Conservation (phyloP, 2,797 vertebrate species). For the Numenius phaeopus region DNA sequence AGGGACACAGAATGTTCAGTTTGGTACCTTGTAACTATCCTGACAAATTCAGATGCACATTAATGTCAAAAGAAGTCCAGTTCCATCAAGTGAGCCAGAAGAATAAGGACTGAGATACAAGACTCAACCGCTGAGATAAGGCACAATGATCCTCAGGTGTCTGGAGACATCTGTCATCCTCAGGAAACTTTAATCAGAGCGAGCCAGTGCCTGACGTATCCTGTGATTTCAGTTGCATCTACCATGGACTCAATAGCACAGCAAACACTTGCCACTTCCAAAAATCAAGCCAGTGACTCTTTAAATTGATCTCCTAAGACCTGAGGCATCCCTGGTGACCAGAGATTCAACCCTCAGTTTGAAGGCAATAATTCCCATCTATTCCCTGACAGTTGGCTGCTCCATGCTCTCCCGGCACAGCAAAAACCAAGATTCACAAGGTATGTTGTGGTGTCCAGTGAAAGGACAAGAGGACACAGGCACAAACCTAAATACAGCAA, state of each 20-base stretch:
- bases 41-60: background rate
- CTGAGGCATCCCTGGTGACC: background rate
- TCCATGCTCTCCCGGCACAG: background rate
- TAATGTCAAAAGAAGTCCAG: background rate
- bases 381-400: background rate
- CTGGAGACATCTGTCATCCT: background rate
- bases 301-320: background rate
- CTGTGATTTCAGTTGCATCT: slow-evolving; percentile 11
- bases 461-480: background rate
- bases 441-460: background rate
- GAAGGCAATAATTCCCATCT: background rate
- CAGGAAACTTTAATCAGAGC: background rate
- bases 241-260: background rate
- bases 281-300: background rate
- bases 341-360: background rate
- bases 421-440: background rate
- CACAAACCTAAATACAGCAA: background rate
- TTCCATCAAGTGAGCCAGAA: background rate
- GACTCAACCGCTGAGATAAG: background rate
- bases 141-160: background rate
- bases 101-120: background rate
- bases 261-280: background rate
- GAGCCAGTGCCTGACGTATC: background rate
- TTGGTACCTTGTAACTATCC: slow-evolving; percentile 12
- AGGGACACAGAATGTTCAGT: background rate